Evolutionary conservation across 2,888 invertebrate species (phyloP).

Genomic region (Pseudanteris insignis): DNA sequence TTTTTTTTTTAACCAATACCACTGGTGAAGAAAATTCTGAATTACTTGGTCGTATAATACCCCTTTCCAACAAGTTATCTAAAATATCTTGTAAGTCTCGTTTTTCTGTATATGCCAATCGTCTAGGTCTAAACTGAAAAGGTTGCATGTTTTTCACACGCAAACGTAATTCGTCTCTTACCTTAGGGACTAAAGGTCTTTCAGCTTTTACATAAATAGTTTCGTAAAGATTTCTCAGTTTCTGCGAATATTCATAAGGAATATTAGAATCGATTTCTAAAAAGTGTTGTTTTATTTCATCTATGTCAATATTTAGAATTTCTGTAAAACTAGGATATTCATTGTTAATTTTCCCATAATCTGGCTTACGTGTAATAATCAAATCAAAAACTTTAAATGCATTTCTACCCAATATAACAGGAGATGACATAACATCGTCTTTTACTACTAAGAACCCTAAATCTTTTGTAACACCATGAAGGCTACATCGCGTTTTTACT

Average conservation of each 20-base stretch:
- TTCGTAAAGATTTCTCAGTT: conserved; percentile 10
- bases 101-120: conserved; percentile 11
- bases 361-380: too few species aligned
- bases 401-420: not conserved
- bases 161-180: conserved; percentile 12
- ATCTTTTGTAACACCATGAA: not conserved
- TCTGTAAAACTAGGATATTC: too few species aligned
- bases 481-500: not conserved
- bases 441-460: conserved; percentile 1
- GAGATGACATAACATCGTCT: not conserved
- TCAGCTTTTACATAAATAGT: conserved; percentile 11
- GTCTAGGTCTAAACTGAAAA: conserved; percentile 22
- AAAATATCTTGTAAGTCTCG: not conserved
- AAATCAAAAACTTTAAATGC: conserved; percentile 1
- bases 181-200: conserved; percentile 8
- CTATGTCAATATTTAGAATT: too few species aligned
- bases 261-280: conserved; percentile 13
- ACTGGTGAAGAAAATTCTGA: conserved; percentile 16
- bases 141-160: conserved; percentile 26
- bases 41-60: conserved; percentile 13
- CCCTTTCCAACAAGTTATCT: not conserved
- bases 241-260: conserved; percentile 1
- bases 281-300: too few species aligned
- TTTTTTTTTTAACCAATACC: conserved; percentile 8
- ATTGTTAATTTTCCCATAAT: too few species aligned